These are phyloP conservation scores for Hartigia nigra DNA, from an alignment of 2,888 invertebrate species.

Conservation along the genomic window DNA sequence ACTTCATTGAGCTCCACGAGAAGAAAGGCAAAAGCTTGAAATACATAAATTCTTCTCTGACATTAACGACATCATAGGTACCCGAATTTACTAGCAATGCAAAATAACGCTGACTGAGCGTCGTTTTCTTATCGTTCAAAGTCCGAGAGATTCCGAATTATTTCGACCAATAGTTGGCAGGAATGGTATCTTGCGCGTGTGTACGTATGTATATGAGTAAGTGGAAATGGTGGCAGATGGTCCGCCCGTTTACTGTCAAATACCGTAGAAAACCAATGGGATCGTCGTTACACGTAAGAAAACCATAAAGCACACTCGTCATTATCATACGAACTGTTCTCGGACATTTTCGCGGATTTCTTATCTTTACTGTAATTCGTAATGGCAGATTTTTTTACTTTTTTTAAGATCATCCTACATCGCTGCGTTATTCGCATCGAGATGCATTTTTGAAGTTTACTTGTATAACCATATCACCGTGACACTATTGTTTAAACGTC, in stretches of 20 bases:
- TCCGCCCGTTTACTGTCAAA: not conserved
- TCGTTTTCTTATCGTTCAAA: slow-evolving; percentile 23
- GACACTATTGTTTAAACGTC: not conserved
- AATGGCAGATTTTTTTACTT: not conserved
- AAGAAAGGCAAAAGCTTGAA: slow-evolving; percentile 14
- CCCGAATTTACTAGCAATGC: slow-evolving; percentile 1
- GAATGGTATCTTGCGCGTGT: not conserved
- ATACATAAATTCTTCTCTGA: slow-evolving; percentile 34
- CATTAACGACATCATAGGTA: slow-evolving; percentile 23
- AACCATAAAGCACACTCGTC: slow-evolving; percentile 27
- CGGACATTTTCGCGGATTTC: not conserved
- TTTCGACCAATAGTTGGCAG: not conserved
- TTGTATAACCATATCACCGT: not conserved
- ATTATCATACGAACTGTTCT: slow-evolving; percentile 26
- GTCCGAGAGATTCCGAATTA: not conserved
- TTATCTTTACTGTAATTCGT: not conserved
- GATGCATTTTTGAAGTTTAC: not conserved
- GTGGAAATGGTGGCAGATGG: not conserved
- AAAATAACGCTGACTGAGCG: slow-evolving; percentile 35
- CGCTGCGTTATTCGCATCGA: not conserved
- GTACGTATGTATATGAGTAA: not conserved
- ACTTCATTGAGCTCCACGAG: slow-evolving; percentile 20
- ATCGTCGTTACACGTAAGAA: slow-evolving; percentile 18
- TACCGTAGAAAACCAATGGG: not conserved
- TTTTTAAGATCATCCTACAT: not conserved